A percentile compares a stretch with the other conserved stretches of the same genome.
Conservation (phyloP, 1,140 invertebrate genomes). For the Akabosia matsudoensis region DNA sequence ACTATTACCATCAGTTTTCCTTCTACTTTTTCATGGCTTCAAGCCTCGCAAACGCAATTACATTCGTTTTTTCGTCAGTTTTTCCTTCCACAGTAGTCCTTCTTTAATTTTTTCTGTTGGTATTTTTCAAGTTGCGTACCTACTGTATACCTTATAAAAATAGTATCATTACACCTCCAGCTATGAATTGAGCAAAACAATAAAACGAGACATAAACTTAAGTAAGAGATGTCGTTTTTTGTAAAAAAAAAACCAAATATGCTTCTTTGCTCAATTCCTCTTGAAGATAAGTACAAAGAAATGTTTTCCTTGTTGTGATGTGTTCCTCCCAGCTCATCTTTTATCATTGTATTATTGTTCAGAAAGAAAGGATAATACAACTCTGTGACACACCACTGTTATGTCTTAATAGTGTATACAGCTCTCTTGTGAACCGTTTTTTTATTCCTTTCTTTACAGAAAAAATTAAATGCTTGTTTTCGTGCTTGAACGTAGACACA, state of each 20-base stretch:
- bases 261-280: background rate
- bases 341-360: too few species aligned
- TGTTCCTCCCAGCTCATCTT: background rate
- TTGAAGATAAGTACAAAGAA: background rate
- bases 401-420: background rate
- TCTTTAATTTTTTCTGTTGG: background rate
- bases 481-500: background rate
- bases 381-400: background rate
- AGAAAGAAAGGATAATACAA: background rate
- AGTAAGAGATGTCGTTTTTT: background rate
- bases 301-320: background rate
- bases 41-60: background rate
- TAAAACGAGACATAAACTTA: background rate
- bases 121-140: too few species aligned
- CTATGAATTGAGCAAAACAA: background rate
- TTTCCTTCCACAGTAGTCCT: background rate
- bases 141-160: background rate
- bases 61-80: background rate
- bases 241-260: background rate
- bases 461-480: background rate
- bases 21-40: background rate
- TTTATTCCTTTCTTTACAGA: background rate
- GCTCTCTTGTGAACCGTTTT: background rate
- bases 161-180: background rate
- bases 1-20: background rate